Conservation (phyloP, 2,113 vertebrate species). For the Aphelocoma coerulescens region DNA sequence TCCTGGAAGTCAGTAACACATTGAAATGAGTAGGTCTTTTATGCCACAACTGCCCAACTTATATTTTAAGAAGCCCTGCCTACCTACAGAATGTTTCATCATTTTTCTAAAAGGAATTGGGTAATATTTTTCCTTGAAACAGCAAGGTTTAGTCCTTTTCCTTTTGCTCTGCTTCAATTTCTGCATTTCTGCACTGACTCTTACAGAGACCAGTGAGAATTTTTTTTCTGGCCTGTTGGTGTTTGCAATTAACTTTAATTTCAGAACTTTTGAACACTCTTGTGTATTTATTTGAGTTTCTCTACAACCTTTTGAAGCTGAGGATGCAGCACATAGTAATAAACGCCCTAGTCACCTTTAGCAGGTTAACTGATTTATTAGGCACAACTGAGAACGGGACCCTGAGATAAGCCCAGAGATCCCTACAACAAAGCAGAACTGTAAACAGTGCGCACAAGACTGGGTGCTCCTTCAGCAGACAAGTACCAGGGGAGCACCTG, state of each 20-base stretch:
- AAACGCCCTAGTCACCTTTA: too few relatives aligned
- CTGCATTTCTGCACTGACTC: neutral
- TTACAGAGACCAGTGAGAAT: neutral
- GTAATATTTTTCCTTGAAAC: neutral
- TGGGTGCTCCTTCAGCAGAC: too few relatives aligned
- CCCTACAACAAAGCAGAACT: too few relatives aligned
- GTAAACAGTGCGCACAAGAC: too few relatives aligned
- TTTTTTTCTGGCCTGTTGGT: neutral
- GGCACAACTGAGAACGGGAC: too few relatives aligned
- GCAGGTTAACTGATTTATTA: too few relatives aligned
- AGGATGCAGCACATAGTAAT: neutral
- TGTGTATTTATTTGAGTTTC: neutral
- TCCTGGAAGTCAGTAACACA: neutral
- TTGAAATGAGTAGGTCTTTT: neutral
- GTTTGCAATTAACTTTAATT: neutral
- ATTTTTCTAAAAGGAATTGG: neutral
- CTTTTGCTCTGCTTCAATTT: neutral
- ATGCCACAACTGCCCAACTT: neutral
- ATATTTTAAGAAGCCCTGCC: neutral
- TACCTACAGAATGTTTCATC: neutral
- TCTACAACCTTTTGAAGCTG: neutral
- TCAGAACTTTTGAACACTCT: neutral
- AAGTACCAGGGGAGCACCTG: too few relatives aligned
- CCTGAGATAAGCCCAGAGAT: too few relatives aligned
- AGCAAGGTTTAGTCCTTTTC: neutral